Percentiles rank a stretch among this genome's conserved stretches.
Conservation (phyloP, 2,113 vertebrate genomes). For the Suricata suricatta region DNA sequence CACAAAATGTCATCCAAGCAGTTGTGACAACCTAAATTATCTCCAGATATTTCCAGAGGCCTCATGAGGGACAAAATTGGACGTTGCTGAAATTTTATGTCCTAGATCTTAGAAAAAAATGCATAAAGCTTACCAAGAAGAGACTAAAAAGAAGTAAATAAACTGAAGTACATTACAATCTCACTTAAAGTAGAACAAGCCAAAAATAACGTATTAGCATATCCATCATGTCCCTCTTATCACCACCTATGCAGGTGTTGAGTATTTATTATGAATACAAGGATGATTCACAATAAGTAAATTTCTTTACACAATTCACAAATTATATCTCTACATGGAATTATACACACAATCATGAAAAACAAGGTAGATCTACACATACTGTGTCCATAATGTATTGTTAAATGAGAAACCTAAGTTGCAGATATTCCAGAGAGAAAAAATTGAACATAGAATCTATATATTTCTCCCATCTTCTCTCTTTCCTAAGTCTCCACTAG, state of each 20-base stretch:
- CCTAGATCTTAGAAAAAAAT: background rate
- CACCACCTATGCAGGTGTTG: background rate
- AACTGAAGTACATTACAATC: background rate
- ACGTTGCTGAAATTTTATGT: background rate
- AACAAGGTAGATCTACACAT: background rate
- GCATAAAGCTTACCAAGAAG: background rate
- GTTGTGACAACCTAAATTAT: background rate
- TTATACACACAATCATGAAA: background rate
- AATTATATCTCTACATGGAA: background rate
- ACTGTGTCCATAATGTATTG: background rate
- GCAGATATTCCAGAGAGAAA: background rate
- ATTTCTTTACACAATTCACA: background rate
- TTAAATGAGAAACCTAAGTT: background rate
- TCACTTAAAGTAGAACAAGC: background rate
- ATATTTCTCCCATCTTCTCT: background rate
- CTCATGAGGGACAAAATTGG: background rate
- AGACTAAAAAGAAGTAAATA: background rate
- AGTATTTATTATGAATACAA: background rate
- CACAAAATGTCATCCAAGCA: background rate
- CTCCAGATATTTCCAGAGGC: background rate
- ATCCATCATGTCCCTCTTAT: background rate
- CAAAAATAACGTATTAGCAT: background rate
- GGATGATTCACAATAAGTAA: constrained; percentile 34
- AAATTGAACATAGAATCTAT: background rate
- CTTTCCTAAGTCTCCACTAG: background rate